These are phyloP conservation scores for Sminthopsis crassicaudata DNA, from an alignment of 2,113 vertebrate species.

Conservation along the genomic window DNA sequence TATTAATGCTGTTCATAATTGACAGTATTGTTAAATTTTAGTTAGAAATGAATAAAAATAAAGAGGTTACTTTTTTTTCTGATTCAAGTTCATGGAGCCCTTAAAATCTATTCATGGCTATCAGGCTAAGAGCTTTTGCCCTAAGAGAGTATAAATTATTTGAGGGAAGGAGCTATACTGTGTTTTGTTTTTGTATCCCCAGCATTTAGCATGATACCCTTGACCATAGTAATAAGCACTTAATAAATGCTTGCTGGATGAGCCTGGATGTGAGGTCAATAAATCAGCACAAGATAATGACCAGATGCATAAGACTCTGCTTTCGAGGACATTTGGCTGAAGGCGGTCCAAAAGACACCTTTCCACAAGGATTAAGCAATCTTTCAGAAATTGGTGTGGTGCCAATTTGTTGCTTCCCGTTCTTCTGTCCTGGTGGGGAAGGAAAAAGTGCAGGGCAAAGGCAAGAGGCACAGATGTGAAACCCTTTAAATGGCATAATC, in stretches of 20 bases:
- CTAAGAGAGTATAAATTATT: neutral
- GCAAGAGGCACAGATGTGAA: neutral
- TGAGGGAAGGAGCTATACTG: neutral
- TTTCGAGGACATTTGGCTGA: constrained; percentile 28
- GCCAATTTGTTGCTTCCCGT: constrained; percentile 3
- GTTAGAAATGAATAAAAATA: neutral
- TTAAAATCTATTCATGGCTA: neutral
- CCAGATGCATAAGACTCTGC: constrained; percentile 12
- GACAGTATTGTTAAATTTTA: neutral
- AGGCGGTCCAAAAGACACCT: constrained; percentile 24
- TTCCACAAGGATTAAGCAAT: constrained; percentile 14
- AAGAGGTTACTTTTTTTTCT: neutral
- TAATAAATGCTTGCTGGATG: neutral
- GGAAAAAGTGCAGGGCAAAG: neutral
- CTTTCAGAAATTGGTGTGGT: constrained; percentile 47
- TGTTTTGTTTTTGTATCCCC: neutral
- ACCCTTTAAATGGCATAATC: neutral
- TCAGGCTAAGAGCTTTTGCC: neutral
- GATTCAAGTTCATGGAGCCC: neutral
- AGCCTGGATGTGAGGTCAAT: neutral
- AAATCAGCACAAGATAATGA: constrained; percentile 14
- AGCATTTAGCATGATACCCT: neutral
- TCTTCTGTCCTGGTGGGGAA: constrained; percentile 17
- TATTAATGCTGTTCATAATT: neutral
- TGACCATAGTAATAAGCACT: neutral